Percentiles rank a stretch among this genome's conserved stretches.
phyloP scores from a whole-genome alignment of 2,888 invertebrate species.

The Drosophila paucipuncta region DNA sequence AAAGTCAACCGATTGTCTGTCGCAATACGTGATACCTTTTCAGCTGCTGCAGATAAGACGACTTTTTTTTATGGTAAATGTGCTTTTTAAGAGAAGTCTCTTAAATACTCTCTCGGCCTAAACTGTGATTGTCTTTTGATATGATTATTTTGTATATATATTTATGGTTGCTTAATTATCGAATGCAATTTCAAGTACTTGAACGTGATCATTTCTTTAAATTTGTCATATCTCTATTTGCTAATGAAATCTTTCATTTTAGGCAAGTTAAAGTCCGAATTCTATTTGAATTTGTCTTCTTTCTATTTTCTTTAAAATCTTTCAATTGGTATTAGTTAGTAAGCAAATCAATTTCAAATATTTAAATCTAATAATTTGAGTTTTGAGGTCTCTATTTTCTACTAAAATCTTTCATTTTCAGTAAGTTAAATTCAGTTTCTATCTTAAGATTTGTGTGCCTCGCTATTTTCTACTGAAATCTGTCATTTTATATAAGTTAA shows the following conservation, averaged over 20 bases:
- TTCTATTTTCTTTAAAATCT: background rate
- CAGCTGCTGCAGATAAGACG: background rate
- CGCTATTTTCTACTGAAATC: background rate
- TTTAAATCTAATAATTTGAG: background rate
- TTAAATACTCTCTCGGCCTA: background rate
- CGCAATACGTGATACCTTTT: constrained; percentile 37
- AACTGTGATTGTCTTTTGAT: background rate
- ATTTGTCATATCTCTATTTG: background rate
- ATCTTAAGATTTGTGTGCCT: background rate
- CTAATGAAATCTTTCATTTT: background rate
- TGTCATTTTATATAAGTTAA: background rate
- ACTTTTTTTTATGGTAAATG: background rate
- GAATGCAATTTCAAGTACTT: background rate
- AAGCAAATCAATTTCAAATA: background rate
- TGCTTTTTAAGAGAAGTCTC: background rate
- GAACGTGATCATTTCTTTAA: background rate
- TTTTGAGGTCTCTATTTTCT: background rate
- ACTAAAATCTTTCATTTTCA: background rate
- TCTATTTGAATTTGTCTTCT: background rate
- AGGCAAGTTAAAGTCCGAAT: background rate
- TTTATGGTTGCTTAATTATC: background rate
- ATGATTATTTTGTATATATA: background rate
- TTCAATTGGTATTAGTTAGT: background rate
- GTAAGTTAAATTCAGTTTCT: background rate
- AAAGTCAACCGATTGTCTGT: constrained; percentile 29